Evolutionary conservation across 2,888 invertebrate species (phyloP).

Genomic region (Drosophila neonasuta): DNA sequence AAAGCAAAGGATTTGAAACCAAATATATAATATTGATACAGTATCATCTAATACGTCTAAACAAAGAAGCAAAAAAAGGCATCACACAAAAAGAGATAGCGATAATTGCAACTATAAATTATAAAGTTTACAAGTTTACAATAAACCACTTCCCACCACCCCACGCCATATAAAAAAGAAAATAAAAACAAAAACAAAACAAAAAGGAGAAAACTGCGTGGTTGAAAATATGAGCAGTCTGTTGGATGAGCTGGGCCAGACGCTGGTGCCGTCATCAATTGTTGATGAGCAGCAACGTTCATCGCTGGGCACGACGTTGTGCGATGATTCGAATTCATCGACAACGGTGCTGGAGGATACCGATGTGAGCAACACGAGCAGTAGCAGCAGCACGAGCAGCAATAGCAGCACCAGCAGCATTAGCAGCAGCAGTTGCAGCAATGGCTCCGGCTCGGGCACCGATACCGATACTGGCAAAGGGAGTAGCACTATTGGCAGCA

Average conservation of each 20-base stretch:
- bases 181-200: slow-evolving; percentile 6
- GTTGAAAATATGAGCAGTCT: slow-evolving; percentile 47
- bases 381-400: slow-evolving; percentile 47
- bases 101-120: slow-evolving; percentile 1
- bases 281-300: slow-evolving; percentile 36
- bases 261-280: slow-evolving; percentile 31
- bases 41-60: slow-evolving; percentile 7
- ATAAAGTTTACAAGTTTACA: slow-evolving; percentile 5
- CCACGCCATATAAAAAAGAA: neutral
- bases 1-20: slow-evolving; percentile 37
- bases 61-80: neutral
- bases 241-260: slow-evolving; percentile 51
- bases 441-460: slow-evolving; percentile 50
- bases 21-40: slow-evolving; percentile 15
- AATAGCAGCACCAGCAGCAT: slow-evolving; percentile 43
- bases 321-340: slow-evolving; percentile 53
- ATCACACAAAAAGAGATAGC: neutral
- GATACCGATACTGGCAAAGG: slow-evolving; percentile 66
- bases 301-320: slow-evolving; percentile 36
- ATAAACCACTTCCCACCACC: slow-evolving; percentile 29
- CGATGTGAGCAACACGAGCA: slow-evolving; percentile 63
- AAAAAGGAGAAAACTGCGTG: slow-evolving; percentile 7
- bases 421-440: slow-evolving; percentile 51
- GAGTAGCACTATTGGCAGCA: slow-evolving; percentile 58
- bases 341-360: slow-evolving; percentile 57